A percentile compares a stretch with the other conserved stretches of the same genome.
phyloP scores from a whole-genome alignment of 2,888 invertebrate species.

The Rotaria socialis region DNA sequence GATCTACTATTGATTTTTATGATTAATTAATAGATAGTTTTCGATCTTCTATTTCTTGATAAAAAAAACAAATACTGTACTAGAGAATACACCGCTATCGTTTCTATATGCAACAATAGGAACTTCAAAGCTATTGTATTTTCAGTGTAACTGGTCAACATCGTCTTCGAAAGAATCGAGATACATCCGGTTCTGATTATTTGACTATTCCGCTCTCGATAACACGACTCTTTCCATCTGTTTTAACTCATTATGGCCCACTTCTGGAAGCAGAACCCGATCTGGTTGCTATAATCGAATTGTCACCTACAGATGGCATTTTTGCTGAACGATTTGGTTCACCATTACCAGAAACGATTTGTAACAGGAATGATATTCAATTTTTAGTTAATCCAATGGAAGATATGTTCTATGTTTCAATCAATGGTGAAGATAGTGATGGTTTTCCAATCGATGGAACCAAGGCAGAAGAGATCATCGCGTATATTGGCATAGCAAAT shows the following conservation, averaged over 20 bases:
- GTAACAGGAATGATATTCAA: background rate
- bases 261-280: background rate
- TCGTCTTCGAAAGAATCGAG: conserved; percentile 5
- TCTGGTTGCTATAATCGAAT: background rate
- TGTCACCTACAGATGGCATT: background rate
- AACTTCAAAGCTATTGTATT: background rate
- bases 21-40: no score
- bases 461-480: background rate
- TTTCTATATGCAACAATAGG: no score
- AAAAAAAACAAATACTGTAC: no score
- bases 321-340: background rate
- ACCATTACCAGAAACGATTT: background rate
- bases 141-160: background rate
- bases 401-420: background rate
- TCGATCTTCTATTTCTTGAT: no score
- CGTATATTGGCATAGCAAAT: background rate
- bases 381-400: background rate
- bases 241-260: background rate
- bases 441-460: background rate
- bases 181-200: background rate
- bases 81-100: no score
- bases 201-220: background rate
- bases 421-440: background rate
- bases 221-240: conserved; percentile 8
- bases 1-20: no score